Conservation (phyloP, 2,797 vertebrate species). For the Darevskia nairensis region DNA sequence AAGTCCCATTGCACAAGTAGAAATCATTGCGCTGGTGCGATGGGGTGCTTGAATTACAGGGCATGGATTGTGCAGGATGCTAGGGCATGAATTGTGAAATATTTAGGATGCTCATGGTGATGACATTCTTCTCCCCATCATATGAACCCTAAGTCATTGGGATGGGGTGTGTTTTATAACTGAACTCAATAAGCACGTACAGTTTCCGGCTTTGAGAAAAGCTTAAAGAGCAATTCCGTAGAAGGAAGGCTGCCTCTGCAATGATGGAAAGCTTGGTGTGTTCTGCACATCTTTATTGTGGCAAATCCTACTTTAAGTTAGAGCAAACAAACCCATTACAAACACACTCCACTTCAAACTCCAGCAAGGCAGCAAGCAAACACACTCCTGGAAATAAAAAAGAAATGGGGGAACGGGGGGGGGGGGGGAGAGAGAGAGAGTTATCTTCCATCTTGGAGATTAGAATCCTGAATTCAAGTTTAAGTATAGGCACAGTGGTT, state of each 20-base stretch:
- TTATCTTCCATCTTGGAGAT: slow-evolving; percentile 44
- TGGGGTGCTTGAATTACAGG: no score
- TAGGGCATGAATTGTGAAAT: no score
- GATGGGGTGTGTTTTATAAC: background rate
- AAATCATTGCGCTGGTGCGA: no score
- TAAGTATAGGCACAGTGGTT: slow-evolving; percentile 62
- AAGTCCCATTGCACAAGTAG: no score
- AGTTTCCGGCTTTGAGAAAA: background rate
- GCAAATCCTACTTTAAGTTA: slow-evolving; percentile 60
- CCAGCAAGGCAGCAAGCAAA: slow-evolving; percentile 65
- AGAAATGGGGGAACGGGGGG: background rate
- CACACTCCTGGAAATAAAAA: slow-evolving; percentile 54
- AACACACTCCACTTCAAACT: slow-evolving; percentile 61
- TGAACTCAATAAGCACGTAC: background rate
- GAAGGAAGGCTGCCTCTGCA: background rate
- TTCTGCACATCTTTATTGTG: slow-evolving; percentile 32
- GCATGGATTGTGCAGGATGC: no score
- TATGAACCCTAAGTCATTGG: background rate
- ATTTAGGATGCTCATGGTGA: background rate
- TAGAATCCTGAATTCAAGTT: slow-evolving; percentile 60
- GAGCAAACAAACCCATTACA: slow-evolving; percentile 67
- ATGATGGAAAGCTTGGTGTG: background rate
- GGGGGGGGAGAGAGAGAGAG: no score
- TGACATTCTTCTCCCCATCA: background rate
- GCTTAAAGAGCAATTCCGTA: background rate